Percentiles rank a stretch among this genome's conserved stretches.
Evolutionary conservation across 1,140 invertebrate species (phyloP).

Genomic region (Listronotus oregonensis): DNA sequence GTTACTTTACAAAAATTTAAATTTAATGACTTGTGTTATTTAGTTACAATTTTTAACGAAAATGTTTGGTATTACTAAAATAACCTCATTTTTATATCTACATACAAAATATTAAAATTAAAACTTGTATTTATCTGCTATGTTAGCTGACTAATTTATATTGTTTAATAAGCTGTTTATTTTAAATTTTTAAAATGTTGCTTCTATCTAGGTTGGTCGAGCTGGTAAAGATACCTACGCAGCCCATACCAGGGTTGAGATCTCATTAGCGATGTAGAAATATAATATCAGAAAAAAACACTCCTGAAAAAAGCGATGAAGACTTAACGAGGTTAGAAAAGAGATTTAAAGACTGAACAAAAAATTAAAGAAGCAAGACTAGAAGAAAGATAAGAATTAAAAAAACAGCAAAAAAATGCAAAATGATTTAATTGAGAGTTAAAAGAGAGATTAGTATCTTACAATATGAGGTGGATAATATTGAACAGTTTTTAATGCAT

Average conservation of each 20-base stretch:
- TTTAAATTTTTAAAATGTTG: no score
- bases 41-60: no score
- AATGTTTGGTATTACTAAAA: no score
- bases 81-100: no score
- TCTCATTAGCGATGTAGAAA: conserved; percentile 76
- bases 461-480: conserved; percentile 81
- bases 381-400: conserved; percentile 72
- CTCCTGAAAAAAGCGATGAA: conserved; percentile 74
- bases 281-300: conserved; percentile 78
- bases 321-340: conserved; percentile 74
- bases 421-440: conserved; percentile 78
- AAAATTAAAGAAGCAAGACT: conserved; percentile 76
- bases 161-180: no score
- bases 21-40: no score
- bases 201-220: conserved; percentile 73
- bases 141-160: no score
- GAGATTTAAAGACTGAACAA: conserved; percentile 74
- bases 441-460: conserved; percentile 78
- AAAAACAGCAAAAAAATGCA: conserved; percentile 75
- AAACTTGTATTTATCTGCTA: no score
- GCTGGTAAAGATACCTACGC: conserved; percentile 81
- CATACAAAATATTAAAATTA: no score
- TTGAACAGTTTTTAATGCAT: conserved; percentile 79
- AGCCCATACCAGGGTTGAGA: conserved; percentile 81
- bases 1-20: no score